These are phyloP conservation scores for Meloidogyne floridensis DNA, from an alignment of 1,140 invertebrate genomes.

Conservation along the genomic window DNA sequence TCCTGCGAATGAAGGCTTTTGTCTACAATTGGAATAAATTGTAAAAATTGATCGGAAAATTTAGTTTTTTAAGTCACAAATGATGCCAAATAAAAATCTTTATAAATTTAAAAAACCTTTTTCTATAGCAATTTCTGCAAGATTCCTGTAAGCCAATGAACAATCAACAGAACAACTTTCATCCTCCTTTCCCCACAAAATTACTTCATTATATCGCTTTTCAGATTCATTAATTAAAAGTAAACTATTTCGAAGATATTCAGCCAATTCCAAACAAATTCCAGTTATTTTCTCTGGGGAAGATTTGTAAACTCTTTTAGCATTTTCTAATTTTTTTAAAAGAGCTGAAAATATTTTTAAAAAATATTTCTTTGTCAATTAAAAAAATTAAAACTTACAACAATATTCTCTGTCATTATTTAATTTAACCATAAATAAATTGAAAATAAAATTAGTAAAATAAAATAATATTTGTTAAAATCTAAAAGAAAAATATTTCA, in stretches of 20 bases:
- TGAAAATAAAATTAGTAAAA: background rate
- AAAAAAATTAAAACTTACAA: background rate
- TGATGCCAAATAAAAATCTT: too few relatives aligned
- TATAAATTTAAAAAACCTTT: constrained; percentile 4
- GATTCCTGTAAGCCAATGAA: constrained; percentile 29
- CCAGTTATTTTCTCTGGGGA: constrained; percentile 17
- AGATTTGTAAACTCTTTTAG: constrained; percentile 17
- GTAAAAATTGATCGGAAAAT: too few relatives aligned
- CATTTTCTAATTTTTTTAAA: constrained; percentile 25
- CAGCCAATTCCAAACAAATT: constrained; percentile 27
- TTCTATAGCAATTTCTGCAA: constrained; percentile 28
- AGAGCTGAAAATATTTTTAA: background rate
- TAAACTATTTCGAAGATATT: constrained; percentile 27
- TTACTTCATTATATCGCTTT: constrained; percentile 10
- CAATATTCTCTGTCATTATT: constrained; percentile 8
- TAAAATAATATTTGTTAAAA: background rate
- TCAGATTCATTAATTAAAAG: background rate
- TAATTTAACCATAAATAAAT: background rate
- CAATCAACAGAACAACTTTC: constrained; percentile 23
- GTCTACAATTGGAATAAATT: too few relatives aligned
- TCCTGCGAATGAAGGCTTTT: too few relatives aligned
- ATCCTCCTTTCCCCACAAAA: constrained; percentile 22
- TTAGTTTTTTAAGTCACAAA: too few relatives aligned
- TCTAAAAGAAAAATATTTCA: too few relatives aligned
- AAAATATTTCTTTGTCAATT: background rate